These are phyloP conservation scores for Gila robusta DNA, from an alignment of 2,797 vertebrate species.

Conservation along the genomic window DNA sequence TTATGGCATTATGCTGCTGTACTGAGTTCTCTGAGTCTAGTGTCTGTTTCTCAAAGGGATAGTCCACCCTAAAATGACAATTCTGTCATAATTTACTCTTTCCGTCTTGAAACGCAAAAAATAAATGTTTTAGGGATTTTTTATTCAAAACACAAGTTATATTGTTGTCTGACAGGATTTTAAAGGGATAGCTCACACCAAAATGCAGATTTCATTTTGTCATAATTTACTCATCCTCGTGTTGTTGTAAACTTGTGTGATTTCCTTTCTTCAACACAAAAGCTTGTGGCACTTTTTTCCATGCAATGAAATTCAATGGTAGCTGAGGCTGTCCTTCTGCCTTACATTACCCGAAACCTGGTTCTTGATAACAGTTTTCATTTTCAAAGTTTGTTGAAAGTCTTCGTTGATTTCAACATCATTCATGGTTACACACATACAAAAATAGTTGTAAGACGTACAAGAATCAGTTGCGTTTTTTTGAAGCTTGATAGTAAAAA, in stretches of 20 bases:
- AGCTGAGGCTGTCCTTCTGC: background rate
- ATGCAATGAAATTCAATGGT: background rate
- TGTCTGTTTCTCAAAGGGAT: slow-evolving; percentile 25
- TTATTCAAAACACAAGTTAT: background rate
- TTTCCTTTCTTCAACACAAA: background rate
- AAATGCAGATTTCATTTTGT: background rate
- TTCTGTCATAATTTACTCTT: background rate
- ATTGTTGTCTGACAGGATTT: background rate
- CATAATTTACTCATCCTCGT: background rate
- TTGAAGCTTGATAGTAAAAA: background rate
- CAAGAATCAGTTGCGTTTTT: background rate
- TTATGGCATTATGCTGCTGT: slow-evolving; percentile 70
- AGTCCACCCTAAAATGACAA: slow-evolving; percentile 15
- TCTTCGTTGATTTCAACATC: background rate
- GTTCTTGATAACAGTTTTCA: background rate
- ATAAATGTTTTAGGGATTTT: background rate
- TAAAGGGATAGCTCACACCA: background rate
- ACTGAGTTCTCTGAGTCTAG: slow-evolving; percentile 64
- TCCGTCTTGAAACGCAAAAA: background rate
- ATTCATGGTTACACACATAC: background rate
- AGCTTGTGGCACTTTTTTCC: background rate
- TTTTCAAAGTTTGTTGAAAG: background rate
- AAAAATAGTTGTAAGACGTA: background rate
- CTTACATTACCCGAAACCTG: background rate
- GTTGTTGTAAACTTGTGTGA: background rate